These are phyloP conservation scores for Moxostoma hubbsi DNA, from an alignment of 2,797 vertebrate species.

Conservation along the genomic window DNA sequence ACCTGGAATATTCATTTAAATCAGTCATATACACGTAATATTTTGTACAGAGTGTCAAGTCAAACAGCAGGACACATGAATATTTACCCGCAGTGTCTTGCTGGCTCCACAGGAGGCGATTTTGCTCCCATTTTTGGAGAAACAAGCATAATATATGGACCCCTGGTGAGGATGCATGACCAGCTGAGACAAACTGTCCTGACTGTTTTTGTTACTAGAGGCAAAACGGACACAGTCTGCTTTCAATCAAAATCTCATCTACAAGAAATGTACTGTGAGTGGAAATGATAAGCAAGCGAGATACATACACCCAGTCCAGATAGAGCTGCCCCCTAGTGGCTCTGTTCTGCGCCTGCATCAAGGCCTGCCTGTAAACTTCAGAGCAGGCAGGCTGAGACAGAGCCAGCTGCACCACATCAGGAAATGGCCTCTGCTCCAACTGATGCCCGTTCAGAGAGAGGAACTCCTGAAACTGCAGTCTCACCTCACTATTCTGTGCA, in stretches of 20 bases:
- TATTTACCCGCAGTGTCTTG: constrained; percentile 87
- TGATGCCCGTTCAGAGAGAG: constrained; percentile 93
- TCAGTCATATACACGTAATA: too few relatives aligned
- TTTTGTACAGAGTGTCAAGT: too few relatives aligned
- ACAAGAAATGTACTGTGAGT: neutral
- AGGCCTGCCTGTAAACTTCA: constrained; percentile 90
- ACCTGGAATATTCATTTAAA: too few relatives aligned
- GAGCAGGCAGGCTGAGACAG: constrained; percentile 87
- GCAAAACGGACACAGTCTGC: neutral
- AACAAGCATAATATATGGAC: constrained; percentile 90
- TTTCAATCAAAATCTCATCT: neutral
- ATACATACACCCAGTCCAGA: constrained; percentile 90
- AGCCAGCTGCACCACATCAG: constrained; percentile 92
- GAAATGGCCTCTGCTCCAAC: constrained; percentile 89
- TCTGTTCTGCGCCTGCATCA: constrained; percentile 78
- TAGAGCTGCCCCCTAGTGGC: constrained; percentile 81
- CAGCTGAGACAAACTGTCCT: constrained; percentile 87
- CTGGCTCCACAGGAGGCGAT: constrained; percentile 93
- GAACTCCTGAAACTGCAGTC: constrained; percentile 96
- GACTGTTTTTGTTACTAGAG: constrained; percentile 85
- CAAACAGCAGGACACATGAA: neutral
- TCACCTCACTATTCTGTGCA: constrained; percentile 83
- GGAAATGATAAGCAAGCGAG: neutral
- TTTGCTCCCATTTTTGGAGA: constrained; percentile 88
- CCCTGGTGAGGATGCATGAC: constrained; percentile 93